Conservation (phyloP, 2,888 invertebrate species). For the Sphinx pinastri region DNA sequence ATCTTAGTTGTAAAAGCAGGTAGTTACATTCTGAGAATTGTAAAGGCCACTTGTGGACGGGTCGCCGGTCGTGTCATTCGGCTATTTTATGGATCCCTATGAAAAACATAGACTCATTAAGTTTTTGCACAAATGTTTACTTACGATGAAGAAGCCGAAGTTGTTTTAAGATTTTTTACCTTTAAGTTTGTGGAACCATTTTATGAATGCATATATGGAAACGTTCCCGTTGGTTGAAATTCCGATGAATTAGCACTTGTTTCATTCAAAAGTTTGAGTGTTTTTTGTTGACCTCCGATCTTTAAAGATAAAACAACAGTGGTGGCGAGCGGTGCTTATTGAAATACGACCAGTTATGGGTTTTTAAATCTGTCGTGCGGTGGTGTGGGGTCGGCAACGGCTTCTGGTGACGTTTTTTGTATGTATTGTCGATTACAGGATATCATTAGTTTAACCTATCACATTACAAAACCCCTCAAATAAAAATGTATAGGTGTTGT, state of each 20-base stretch:
- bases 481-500: background rate
- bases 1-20: constrained; percentile 76
- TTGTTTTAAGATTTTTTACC: constrained; percentile 35
- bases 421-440: background rate
- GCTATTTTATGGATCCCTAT: constrained; percentile 55
- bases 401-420: constrained; percentile 29
- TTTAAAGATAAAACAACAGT: constrained; percentile 52
- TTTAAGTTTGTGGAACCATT: constrained; percentile 12
- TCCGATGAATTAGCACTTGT: constrained; percentile 49
- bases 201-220: constrained; percentile 30
- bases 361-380: constrained; percentile 55
- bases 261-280: constrained; percentile 46
- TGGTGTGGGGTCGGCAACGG: constrained; percentile 51
- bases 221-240: constrained; percentile 45
- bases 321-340: constrained; percentile 57
- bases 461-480: background rate
- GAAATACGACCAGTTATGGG: constrained; percentile 56
- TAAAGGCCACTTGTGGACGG: constrained; percentile 61
- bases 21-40: constrained; percentile 75
- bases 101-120: constrained; percentile 45
- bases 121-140: constrained; percentile 62
- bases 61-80: constrained; percentile 39
- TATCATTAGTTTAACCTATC: background rate
- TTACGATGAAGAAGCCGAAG: constrained; percentile 36
- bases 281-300: constrained; percentile 52